Base-by-base conservation (phyloP, 2,797 vertebrate genomes). In the Rhinoraja longicauda region DNA sequence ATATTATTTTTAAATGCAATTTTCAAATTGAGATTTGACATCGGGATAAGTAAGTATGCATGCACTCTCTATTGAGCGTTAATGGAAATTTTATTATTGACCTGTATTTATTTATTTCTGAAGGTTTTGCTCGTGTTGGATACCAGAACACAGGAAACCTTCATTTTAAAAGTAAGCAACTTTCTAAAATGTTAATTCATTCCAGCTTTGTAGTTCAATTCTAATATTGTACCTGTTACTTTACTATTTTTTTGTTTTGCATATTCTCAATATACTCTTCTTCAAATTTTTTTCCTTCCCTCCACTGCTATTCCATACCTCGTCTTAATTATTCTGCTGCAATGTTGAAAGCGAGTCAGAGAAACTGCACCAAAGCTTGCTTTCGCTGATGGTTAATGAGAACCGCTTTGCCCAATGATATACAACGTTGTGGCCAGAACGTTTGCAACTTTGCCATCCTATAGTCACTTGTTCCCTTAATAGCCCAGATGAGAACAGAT, bases 101-200 rank as follows among this genome's bases (percentile, higher is more conserved):
- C 93, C 3, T 93, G 67, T 94, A 93, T 93, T 24, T 81, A n/a
- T 94, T 81, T n/a, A 75, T 94, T 93, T 72, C 29, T 75, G 86
- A 97, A 99, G 99, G 99, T 99, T 96, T 97, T 99, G 94, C 96
- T 99, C 96, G 98, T 99, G 95, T 97, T 98, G 97, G 98, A 99
- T 95, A 99, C 97, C 95, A 97, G 97, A 95, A 98, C 98, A 76
- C 97, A 98, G 90, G 97, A 99, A 97, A 99, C 97, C 29, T 98
- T 98, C 94, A 97, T 99, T 96, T 95, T 99, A 93, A 99, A 99
- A 97, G 99, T 99, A 96, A 98, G 98, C 97, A 88, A 19, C 62
- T 21, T 13, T 62, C 57, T 12, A 57, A 82, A 2, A 57, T 45
- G 39, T 73, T 39, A 26, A 53, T 62, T 70, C 32, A 39, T 36